Conservation (phyloP, 2,797 vertebrate genomes). For the Poeciliopsis gracilis region DNA sequence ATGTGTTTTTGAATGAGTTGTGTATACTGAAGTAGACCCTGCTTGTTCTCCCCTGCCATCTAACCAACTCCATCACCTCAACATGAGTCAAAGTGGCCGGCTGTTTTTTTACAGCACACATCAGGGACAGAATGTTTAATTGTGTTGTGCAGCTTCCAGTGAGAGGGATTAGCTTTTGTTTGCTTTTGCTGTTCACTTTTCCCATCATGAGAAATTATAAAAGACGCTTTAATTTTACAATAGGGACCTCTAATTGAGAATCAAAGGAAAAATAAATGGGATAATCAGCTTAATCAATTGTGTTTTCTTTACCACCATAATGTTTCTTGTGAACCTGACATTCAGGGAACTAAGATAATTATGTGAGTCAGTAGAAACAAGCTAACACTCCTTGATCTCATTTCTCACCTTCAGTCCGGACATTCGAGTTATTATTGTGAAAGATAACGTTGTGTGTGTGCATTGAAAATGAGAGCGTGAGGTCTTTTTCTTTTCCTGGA, state of each 20-base stretch:
- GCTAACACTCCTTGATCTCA: constrained; percentile 8
- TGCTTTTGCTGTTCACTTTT: constrained; percentile 45
- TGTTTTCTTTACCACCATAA: constrained; percentile 26
- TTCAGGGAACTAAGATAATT: constrained; percentile 31
- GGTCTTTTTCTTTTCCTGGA: constrained; percentile 42
- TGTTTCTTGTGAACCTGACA: constrained; percentile 27
- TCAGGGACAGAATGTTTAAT: constrained; percentile 48
- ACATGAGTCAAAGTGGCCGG: constrained; percentile 22
- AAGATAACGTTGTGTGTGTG: constrained; percentile 16
- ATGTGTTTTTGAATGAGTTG: constrained; percentile 10
- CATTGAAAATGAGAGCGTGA: constrained; percentile 41
- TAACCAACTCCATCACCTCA: constrained; percentile 29
- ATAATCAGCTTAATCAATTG: constrained; percentile 47
- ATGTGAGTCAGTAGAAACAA: constrained; percentile 20
- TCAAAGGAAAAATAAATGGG: constrained; percentile 52
- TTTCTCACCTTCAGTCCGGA: constrained; percentile 27
- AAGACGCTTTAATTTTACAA: constrained; percentile 48
- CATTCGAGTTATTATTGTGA: constrained; percentile 7
- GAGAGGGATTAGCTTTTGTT: constrained; percentile 44
- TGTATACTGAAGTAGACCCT: constrained; percentile 11
- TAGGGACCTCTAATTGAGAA: constrained; percentile 25
- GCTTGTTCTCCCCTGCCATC: constrained; percentile 29
- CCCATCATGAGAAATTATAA: constrained; percentile 42
- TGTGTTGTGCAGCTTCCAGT: constrained; percentile 34
- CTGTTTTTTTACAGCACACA: constrained; percentile 52